These are phyloP conservation scores for Gallinago solitaria DNA, from an alignment of 2,797 vertebrate genomes.

Conservation along the genomic window DNA sequence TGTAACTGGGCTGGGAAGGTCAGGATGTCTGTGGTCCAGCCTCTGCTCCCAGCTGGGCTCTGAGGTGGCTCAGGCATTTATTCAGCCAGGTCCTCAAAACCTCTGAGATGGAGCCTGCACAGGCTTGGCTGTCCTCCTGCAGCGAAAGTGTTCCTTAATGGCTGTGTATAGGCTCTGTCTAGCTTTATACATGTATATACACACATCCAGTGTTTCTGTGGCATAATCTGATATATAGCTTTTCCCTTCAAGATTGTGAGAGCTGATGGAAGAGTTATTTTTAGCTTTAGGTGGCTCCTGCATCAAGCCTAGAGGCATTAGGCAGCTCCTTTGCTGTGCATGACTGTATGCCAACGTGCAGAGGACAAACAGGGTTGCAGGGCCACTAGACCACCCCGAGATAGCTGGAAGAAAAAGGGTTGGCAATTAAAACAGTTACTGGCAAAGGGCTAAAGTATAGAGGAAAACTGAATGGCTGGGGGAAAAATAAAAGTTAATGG, in stretches of 20 bases:
- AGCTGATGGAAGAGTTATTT: not conserved
- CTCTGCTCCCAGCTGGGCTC: not conserved
- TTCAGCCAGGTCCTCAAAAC: not conserved
- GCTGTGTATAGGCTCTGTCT: fast-evolving
- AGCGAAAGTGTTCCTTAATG: not conserved
- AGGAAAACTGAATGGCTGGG: not conserved
- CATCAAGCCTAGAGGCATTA: not conserved
- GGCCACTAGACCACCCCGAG: not conserved
- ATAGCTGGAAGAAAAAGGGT: not conserved
- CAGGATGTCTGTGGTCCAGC: not conserved
- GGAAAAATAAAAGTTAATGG: constrained; percentile 56
- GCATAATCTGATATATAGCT: fast-evolving
- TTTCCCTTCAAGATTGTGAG: not conserved
- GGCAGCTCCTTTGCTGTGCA: not conserved
- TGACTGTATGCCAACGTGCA: not conserved
- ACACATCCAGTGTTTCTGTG: fast-evolving
- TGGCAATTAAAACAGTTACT: not conserved
- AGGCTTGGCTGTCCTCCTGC: not conserved
- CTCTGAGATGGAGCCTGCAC: not conserved
- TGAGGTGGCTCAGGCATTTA: not conserved
- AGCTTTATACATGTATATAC: not conserved
- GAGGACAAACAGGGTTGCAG: not conserved
- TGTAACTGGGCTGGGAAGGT: fast-evolving
- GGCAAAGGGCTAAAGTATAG: not conserved
- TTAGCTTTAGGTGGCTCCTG: not conserved